These are phyloP conservation scores for Trichogramma pretiosum DNA, from an alignment of 1,140 invertebrate species.

Conservation along the genomic window DNA sequence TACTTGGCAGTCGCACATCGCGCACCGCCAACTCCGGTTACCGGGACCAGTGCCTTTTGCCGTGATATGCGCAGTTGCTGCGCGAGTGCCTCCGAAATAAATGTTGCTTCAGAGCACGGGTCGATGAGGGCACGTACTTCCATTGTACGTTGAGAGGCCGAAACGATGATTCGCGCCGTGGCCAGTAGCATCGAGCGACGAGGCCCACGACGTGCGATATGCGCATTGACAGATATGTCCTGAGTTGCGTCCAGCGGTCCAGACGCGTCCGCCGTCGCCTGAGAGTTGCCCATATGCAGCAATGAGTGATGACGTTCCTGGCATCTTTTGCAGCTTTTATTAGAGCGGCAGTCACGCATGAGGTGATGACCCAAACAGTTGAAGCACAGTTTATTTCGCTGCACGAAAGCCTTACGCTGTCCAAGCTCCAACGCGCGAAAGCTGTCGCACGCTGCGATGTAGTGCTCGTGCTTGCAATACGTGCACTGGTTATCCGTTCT, in stretches of 20 bases:
- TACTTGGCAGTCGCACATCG: neutral
- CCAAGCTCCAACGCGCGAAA: neutral
- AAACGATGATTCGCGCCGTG: neutral
- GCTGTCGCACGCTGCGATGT: neutral
- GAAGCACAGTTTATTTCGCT: neutral
- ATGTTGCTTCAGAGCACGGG: neutral
- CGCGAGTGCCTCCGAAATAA: neutral
- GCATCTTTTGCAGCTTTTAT: neutral
- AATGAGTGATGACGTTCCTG: neutral
- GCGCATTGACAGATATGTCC: neutral
- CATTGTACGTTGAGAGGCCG: neutral
- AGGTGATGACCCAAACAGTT: neutral
- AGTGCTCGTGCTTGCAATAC: neutral
- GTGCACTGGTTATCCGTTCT: too few relatives aligned
- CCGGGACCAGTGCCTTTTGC: neutral
- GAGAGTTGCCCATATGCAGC: neutral
- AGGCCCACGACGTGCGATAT: neutral
- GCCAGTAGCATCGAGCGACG: neutral
- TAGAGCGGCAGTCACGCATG: neutral
- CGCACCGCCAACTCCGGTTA: neutral
- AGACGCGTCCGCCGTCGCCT: neutral
- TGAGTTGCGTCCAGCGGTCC: neutral
- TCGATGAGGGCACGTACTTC: neutral
- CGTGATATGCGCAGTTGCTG: neutral
- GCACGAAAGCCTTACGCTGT: neutral